A percentile compares a stretch with the other conserved stretches of the same genome.
Conservation (phyloP, 1,140 invertebrate genomes). For the Andrena cerasifolii region DNA sequence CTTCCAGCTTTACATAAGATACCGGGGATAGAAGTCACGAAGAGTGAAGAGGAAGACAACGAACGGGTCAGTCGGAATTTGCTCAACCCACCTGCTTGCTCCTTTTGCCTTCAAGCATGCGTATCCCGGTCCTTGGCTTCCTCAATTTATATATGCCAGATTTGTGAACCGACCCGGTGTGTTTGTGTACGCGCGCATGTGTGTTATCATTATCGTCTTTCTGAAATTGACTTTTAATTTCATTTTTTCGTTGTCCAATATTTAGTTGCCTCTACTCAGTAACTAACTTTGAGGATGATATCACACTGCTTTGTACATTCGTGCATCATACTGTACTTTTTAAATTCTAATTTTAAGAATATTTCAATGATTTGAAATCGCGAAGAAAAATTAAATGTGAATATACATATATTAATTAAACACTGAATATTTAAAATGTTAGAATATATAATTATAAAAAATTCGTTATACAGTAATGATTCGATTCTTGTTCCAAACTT, state of each 20-base stretch:
- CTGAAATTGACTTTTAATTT: slow-evolving; percentile 36
- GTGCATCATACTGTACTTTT: slow-evolving; percentile 25
- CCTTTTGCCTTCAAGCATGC: no score
- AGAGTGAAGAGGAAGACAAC: no score
- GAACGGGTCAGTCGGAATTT: no score
- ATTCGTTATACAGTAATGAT: slow-evolving; percentile 12
- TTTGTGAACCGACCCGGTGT: no score
- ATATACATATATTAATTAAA: slow-evolving; percentile 55
- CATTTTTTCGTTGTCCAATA: not conserved
- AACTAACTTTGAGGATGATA: slow-evolving; percentile 5
- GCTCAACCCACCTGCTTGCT: no score
- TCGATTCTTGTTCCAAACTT: no score
- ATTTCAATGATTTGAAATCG: slow-evolving; percentile 35
- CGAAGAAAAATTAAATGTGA: slow-evolving; percentile 48
- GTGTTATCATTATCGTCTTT: not conserved
- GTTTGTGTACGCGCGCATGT: slow-evolving; percentile 16
- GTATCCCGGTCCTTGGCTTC: no score
- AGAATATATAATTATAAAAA: slow-evolving; percentile 26
- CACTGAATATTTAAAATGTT: slow-evolving; percentile 45
- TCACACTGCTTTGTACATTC: slow-evolving; percentile 57
- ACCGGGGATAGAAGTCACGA: no score
- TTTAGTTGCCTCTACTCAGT: not conserved
- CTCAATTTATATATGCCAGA: no score
- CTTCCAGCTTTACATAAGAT: no score
- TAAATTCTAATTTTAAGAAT: slow-evolving; percentile 31